Conservation (phyloP, 2,113 vertebrate species). For the Brienomyrus brachyistius region DNA sequence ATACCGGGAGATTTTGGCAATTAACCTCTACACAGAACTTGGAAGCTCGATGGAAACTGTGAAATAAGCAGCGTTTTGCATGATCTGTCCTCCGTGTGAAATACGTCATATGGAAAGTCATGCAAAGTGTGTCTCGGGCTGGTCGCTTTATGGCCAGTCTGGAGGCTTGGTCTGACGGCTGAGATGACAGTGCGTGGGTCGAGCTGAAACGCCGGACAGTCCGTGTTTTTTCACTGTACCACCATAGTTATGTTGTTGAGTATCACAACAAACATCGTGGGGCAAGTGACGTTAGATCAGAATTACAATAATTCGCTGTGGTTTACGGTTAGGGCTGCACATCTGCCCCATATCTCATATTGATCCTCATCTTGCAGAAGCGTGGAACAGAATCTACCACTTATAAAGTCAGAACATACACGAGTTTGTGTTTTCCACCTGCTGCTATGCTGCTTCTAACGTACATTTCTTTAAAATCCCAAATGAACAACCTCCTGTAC, state of each 20-base stretch:
- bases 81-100: not conserved
- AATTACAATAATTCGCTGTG: not conserved
- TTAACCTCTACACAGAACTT: not conserved
- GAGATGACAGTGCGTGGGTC: not conserved
- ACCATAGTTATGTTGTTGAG: not conserved
- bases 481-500: not conserved
- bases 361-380: not conserved
- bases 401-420: not conserved
- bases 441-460: not conserved
- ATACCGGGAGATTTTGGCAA: not conserved
- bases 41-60: not conserved
- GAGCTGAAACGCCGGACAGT: not conserved
- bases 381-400: not conserved
- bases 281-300: not conserved
- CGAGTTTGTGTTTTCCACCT: not conserved
- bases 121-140: not conserved
- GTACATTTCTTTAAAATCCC: conserved; percentile 1
- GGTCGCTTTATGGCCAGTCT: not conserved
- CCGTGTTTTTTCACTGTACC: not conserved
- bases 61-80: not conserved
- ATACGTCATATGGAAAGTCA: conserved; percentile 9
- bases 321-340: not conserved
- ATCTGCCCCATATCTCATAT: not conserved
- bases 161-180: not conserved
- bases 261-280: not conserved